phyloP scores from a whole-genome alignment of 2,888 invertebrate genomes.

The Papilio gigon region DNA sequence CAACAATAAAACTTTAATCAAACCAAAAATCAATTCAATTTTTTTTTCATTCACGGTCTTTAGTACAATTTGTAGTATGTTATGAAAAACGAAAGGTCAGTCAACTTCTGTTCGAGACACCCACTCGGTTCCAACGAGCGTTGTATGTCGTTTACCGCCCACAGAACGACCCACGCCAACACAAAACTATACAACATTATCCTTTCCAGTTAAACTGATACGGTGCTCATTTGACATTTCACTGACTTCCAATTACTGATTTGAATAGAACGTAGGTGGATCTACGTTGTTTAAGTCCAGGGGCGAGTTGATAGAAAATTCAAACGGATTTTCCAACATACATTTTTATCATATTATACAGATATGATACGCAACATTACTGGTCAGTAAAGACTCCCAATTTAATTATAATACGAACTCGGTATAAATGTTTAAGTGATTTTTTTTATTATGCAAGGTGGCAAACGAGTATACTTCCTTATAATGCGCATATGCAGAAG shows the following conservation, averaged over 20 bases:
- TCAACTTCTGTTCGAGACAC: conserved; percentile 24
- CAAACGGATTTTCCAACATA: too few species aligned
- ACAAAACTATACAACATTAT: neutral
- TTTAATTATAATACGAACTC: too few species aligned
- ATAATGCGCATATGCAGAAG: too few species aligned
- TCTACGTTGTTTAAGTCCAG: neutral
- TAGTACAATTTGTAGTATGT: conserved; percentile 1
- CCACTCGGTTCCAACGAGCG: conserved; percentile 15
- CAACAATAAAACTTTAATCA: conserved; percentile 7
- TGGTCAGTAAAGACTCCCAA: neutral
- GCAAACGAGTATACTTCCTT: too few species aligned
- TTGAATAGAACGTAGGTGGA: neutral
- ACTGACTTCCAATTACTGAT: conserved; percentile 17
- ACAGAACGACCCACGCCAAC: conserved; percentile 23
- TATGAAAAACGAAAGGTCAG: conserved; percentile 23
- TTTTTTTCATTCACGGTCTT: neutral
- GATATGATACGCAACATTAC: neutral
- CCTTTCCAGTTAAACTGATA: conserved; percentile 6
- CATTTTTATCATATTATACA: too few species aligned
- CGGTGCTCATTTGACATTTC: conserved; percentile 13
- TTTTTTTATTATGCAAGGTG: too few species aligned
- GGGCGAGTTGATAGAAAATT: neutral
- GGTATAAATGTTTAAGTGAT: too few species aligned
- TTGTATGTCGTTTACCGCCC: conserved; percentile 27
- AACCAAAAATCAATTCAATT: conserved; percentile 4